phyloP scores from a whole-genome alignment of 2,113 vertebrate genomes.

The Tylochromis polylepis region DNA sequence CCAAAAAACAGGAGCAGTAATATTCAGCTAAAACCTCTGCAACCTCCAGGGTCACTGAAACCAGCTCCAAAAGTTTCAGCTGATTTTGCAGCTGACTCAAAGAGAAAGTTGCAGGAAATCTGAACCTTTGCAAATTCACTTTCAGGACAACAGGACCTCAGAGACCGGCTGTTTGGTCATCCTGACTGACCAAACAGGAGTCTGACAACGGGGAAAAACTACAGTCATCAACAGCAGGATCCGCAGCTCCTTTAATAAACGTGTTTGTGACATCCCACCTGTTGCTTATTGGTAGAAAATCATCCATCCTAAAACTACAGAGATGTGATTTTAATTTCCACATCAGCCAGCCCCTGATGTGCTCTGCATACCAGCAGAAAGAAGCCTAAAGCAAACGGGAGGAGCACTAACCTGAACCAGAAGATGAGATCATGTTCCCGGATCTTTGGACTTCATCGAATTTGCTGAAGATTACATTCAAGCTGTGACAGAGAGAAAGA shows the following conservation, averaged over 20 bases:
- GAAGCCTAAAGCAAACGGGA: not conserved
- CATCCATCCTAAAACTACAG: not conserved
- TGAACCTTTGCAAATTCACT: not conserved
- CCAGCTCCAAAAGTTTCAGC: not conserved
- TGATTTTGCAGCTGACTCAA: not conserved
- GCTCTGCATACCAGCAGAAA: not conserved
- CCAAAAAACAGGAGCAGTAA: not conserved
- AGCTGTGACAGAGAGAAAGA: slow-evolving; percentile 61
- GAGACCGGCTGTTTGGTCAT: not conserved
- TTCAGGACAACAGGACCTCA: not conserved
- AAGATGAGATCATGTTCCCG: slow-evolving; percentile 91
- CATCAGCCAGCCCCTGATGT: not conserved
- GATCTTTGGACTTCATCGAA: slow-evolving; percentile 98
- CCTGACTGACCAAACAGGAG: not conserved
- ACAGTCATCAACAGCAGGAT: not conserved
- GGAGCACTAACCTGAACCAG: slow-evolving; percentile 81
- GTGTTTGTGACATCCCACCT: not conserved
- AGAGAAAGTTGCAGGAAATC: not conserved
- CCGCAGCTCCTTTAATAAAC: not conserved
- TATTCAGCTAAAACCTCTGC: not conserved
- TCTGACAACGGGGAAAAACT: not conserved
- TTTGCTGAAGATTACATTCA: slow-evolving; percentile 98
- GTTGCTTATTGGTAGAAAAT: not conserved
- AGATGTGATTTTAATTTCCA: not conserved
- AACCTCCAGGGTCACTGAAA: not conserved